Evolutionary conservation across 1,140 invertebrate species (phyloP), one percentile per base, ranked within the genome.

Genomic region (Goniozus legneri): DNA sequence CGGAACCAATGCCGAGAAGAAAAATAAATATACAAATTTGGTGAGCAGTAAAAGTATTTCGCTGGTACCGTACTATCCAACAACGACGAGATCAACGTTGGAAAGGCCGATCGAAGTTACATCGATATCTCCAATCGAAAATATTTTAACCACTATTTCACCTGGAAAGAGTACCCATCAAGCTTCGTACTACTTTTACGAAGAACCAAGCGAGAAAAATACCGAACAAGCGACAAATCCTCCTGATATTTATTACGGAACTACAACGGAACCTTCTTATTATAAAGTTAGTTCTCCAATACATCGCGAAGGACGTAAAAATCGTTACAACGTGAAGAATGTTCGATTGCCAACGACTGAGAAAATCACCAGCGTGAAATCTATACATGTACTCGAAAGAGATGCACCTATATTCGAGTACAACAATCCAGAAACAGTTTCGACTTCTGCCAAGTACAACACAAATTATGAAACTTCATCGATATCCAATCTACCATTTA

Each of bases 1-100:
- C 10, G 60, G 47, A 3, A 58, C 31, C 14, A 52, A 19, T 1
- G 40, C 32, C 3, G 46, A 56, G 4, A 64, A 65, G 35, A 55
- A 54, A 8, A 39, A 42, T 8, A 53, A 43, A 0, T 74, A 69
- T 69, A 45, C 49, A 0, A 37, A 61, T 3, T 40, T 56, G 6
- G 55, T 66, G 0, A 67, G 38, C 13, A 80, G 80, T 15, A 84
- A 83, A 34, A 68, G 76, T 27, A 75, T 82, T 15, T 82, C 83
- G 14, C 59, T 84, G 32, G 67, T 81, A 52, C 75, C 76, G 3
- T 84, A 82, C 57, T 82, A 82, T 54, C 75, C 75, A 10, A 79
- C 82, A 2, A 70, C 73, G 1, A 82, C 79, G 34, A 75, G 80
- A 30, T 58, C 76, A 16, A 72, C 79, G 7, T 71, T 81, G 4